A percentile compares a stretch with the other conserved stretches of the same genome.
These are phyloP conservation scores for Anthopleura sola DNA, from an alignment of 64 coral and sea anemone genomes.

Conservation along the genomic window DNA sequence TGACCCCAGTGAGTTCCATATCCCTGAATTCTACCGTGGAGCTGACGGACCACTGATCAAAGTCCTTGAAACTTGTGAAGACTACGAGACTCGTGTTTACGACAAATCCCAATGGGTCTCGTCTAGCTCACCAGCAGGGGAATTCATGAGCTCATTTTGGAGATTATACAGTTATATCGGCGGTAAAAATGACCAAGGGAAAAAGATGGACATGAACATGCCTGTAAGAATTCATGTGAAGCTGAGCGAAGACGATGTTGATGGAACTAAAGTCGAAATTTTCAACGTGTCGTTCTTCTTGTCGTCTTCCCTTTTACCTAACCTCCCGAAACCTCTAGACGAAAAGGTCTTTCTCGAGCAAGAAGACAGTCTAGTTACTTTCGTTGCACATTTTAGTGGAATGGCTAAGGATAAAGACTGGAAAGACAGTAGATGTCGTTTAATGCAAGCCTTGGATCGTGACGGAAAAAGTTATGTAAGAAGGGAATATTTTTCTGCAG, in stretches of 20 bases:
- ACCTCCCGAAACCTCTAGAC: slow-evolving; percentile 36
- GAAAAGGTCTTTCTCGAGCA: slow-evolving; percentile 42
- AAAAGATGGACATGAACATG: slow-evolving; percentile 53
- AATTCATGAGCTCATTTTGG: slow-evolving; percentile 54
- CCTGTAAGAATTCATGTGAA: slow-evolving; percentile 28
- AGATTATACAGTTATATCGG: slow-evolving; percentile 60
- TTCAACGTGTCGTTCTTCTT: slow-evolving; percentile 36
- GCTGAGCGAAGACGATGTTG: slow-evolving; percentile 23
- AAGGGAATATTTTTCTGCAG: slow-evolving; percentile 31
- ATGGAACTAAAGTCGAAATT: slow-evolving; percentile 18
- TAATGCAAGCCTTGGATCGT: slow-evolving; percentile 25
- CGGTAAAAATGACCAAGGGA: slow-evolving; percentile 51
- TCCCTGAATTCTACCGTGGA: slow-evolving; percentile 50
- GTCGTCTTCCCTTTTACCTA: slow-evolving; percentile 19
- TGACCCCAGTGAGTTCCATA: slow-evolving; percentile 52
- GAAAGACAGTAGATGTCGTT: slow-evolving; percentile 16
- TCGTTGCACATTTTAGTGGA: slow-evolving; percentile 30
- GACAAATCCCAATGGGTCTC: slow-evolving; percentile 41
- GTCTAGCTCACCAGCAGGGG: slow-evolving; percentile 26
- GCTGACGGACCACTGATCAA: slow-evolving; percentile 43
- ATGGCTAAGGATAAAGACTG: slow-evolving; percentile 64
- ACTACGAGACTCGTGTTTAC: slow-evolving; percentile 53
- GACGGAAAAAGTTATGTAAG: slow-evolving; percentile 35
- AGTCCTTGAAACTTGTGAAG: slow-evolving; percentile 35
- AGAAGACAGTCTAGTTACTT: slow-evolving; percentile 35